These are phyloP conservation scores for Bacillus rossius DNA, from an alignment of 1,140 invertebrate genomes.

Conservation along the genomic window DNA sequence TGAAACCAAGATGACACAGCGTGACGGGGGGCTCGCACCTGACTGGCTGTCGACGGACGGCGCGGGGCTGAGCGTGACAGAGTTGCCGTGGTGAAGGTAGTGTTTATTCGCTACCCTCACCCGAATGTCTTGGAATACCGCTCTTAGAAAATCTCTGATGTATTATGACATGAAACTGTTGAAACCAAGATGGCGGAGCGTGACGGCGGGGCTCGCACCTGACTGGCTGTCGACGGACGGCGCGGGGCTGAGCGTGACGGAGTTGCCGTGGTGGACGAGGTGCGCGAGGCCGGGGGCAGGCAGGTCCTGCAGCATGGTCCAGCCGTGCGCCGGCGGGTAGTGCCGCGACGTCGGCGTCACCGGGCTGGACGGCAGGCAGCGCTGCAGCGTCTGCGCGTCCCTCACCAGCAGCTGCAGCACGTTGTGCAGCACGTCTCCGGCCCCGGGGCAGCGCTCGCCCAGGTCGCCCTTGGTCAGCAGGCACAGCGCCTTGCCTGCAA, in stretches of 20 bases:
- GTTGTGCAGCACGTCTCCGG: conserved; percentile 91
- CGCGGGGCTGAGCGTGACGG: conserved; percentile 83
- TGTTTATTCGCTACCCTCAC: too few relatives aligned
- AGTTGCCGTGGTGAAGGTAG: conserved; percentile 62
- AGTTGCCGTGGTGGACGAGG: conserved; percentile 62
- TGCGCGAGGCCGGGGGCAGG: conserved; percentile 40
- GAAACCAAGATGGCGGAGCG: too few relatives aligned
- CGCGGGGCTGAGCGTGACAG: conserved; percentile 83
- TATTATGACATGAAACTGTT: too few relatives aligned
- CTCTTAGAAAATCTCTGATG: too few relatives aligned
- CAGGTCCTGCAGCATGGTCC: conserved; percentile 50
- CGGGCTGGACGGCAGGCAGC: conserved; percentile 73
- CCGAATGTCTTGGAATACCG: too few relatives aligned
- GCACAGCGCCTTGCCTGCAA: conserved; percentile 80
- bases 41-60: conserved; percentile 83
- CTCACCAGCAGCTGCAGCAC: conserved; percentile 82
- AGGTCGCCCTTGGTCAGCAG: conserved; percentile 85
- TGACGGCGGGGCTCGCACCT: conserved; percentile 45
- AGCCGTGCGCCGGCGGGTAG: conserved; percentile 65
- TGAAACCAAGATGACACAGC: too few relatives aligned
- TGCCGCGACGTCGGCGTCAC: conserved; percentile 78
- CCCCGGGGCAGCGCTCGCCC: conserved; percentile 82
- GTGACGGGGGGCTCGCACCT: conserved; percentile 46
- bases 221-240: conserved; percentile 83
- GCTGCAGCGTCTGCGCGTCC: conserved; percentile 66